phyloP scores from a whole-genome alignment of 2,797 vertebrate species.

The Eulemur mongoz region DNA sequence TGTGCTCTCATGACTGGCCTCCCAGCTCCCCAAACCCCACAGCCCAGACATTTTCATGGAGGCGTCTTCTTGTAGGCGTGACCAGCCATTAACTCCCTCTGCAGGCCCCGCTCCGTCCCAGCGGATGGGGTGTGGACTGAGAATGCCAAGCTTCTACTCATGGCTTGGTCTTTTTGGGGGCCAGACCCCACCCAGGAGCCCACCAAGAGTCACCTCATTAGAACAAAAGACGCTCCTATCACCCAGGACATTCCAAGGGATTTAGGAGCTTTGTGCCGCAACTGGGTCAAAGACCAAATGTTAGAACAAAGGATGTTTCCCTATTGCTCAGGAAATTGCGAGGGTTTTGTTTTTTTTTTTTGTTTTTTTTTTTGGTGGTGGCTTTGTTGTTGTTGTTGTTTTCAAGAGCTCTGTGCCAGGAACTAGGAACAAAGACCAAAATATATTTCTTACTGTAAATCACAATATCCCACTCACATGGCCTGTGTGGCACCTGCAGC shows the following conservation, averaged over 20 bases:
- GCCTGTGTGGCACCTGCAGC: too few species aligned
- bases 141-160: neutral
- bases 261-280: neutral
- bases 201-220: neutral
- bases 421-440: neutral
- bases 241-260: neutral
- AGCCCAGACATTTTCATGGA: neutral
- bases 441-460: neutral
- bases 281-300: neutral
- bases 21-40: accelerated
- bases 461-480: too few species aligned
- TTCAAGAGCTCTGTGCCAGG: neutral
- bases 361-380: neutral
- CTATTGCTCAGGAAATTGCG: neutral
- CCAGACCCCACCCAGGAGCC: neutral
- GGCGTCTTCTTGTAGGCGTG: neutral
- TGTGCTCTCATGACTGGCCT: neutral
- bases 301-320: neutral
- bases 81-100: neutral
- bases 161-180: neutral
- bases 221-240: neutral
- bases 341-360: neutral
- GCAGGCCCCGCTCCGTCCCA: neutral
- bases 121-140: neutral
- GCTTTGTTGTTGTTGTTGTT: neutral